Evolutionary conservation across 92 coral and sea anemone genomes (phyloP).

Genomic region (Heteractis magnifica): DNA sequence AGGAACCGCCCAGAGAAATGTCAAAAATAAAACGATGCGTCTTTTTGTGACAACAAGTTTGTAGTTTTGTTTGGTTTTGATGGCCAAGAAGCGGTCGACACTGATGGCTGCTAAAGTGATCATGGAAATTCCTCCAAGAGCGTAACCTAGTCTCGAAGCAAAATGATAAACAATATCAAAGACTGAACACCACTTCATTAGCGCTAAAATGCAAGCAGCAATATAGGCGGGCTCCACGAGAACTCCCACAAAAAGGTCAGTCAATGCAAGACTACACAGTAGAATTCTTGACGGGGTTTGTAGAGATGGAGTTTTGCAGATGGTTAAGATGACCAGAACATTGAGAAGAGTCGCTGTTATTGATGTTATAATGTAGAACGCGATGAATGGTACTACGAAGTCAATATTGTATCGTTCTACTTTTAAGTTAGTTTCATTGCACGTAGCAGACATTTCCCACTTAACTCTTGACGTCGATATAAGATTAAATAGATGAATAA

Average conservation of each 20-base stretch:
- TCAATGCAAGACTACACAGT: not conserved
- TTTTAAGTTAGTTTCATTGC: not conserved
- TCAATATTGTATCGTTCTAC: not conserved
- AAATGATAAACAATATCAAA: not conserved
- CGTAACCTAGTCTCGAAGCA: not conserved
- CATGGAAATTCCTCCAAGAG: not conserved
- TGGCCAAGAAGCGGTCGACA: not conserved
- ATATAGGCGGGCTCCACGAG: not conserved
- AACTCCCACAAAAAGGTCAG: not conserved
- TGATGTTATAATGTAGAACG: not conserved
- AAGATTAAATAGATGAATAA: too few species aligned
- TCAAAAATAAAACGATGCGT: not conserved
- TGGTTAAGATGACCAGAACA: not conserved
- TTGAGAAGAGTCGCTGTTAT: not conserved
- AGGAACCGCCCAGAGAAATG: not conserved
- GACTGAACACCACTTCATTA: not conserved
- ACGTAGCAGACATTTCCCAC: too few species aligned
- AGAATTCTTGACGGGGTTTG: not conserved
- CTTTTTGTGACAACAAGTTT: not conserved
- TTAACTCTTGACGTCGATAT: too few species aligned
- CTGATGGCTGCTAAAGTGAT: not conserved
- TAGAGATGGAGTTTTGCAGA: not conserved
- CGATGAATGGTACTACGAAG: not conserved
- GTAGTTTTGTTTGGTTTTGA: conserved; percentile 1
- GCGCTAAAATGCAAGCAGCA: not conserved